Evolutionary conservation across 2,888 invertebrate species (phyloP), one percentile per base, ranked within the genome.

Genomic region (Eupithecia inturbata): DNA sequence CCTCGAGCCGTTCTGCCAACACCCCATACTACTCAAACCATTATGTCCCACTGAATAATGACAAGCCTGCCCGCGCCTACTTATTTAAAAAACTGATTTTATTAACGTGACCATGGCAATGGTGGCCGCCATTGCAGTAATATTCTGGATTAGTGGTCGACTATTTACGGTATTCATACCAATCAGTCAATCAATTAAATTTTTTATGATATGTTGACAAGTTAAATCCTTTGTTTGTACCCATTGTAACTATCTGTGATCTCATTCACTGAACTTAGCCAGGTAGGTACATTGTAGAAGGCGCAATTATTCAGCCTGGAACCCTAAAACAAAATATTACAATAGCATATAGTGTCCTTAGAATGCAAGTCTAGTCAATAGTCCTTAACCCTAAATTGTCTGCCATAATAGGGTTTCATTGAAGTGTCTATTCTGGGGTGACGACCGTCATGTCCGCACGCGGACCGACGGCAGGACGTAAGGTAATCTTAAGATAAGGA

Each of bases 1-100:
- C 71, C 33, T 76, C 79, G 79, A 78, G 76, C 79, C 82, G 81
- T 62, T 63, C 72, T 53, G 39, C 57, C 14, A 49, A 68, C 64
- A 73, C 66, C 68, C 62, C 64, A 36, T 49, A 73, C 66, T 73
- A 33, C 57, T 57, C 57, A 71, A 71, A 70, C 70, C 26, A 71
- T 76, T 72, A 72, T 76, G 57, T 57, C 53, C 41, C 67, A 72
- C 60, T 69, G 49, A 70, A 71, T 71, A 66, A 71, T 76, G 49
- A 76, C 53, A 70, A 68, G 68, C 72, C 75, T 62, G 33, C 53
- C 69, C 66, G n/a, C 41, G 60, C 68, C 67, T 67, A 66, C n/a
- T 12, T 14, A 22, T 64, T 64, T 22, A 4, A 39, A 36, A 31
- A 49, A n/a, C 19, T 1, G 41, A n/a, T 53, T 53, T 53, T 53